Base-by-base conservation (phyloP, 1,140 invertebrate genomes). In the Pseudomyrmex pallidus region DNA sequence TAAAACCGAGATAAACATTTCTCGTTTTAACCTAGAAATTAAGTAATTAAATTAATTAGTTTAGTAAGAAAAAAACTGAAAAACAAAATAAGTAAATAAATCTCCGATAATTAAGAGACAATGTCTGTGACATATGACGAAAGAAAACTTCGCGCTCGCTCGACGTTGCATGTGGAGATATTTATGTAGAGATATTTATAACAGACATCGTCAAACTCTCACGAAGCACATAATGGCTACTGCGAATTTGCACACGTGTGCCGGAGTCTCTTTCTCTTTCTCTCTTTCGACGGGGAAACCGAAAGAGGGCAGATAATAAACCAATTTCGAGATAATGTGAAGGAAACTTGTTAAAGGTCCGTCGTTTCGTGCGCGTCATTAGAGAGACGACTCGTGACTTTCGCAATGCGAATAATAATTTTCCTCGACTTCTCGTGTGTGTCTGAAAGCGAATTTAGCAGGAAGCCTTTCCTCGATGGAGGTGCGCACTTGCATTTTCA, bases 301-400 rank as follows among this genome's bases (percentile, higher is more conserved):
- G 68, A 84, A 82, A 88, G 76, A 80, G 74, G 59, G 68, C 72
- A 84, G 67, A 82, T 89, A 88, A 89, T 80, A 86, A 85, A 88
- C 83, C 87, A 90, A 90, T 90, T 90, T 87, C 83, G 78, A 61
- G 78, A 83, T 85, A 78, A 84, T 68, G 10, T 62, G 57, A 25
- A 77, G 44, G 64, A 80, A 80, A 80, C 76, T 80, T 70, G 56
- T 80, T 80, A 80, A 80, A 80, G 76, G 54, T 70, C 46, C 64
- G 76, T 70, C 64, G 54, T 80, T 70, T 72, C 56, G 17, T 61
- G 54, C 22, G 66, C 54, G 76, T 59, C 67, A 72, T 77, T 68
- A 61, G 56, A 61, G 56, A 73, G 50, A 78, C 61, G 72, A 84
- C 66, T 89, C 74, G 85, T 64, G 48, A 84, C 87, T 90, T 87